A percentile compares a stretch with the other conserved stretches of the same genome.
Evolutionary conservation across 2,113 vertebrate species (phyloP).

Genomic region (Sturnus vulgaris): DNA sequence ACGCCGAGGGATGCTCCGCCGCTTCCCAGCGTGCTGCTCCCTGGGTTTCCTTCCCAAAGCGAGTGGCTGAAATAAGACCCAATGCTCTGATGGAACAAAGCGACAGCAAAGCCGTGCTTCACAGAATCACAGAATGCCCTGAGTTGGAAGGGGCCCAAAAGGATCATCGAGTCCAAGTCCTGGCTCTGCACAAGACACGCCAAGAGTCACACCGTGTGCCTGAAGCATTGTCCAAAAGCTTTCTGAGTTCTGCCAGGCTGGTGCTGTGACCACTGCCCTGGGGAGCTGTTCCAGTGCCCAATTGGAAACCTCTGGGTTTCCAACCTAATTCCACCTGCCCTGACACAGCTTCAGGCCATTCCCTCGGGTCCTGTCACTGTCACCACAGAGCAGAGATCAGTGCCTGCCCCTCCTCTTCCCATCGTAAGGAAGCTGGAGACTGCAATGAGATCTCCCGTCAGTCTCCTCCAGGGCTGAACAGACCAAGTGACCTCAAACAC

Average conservation of each 20-base stretch:
- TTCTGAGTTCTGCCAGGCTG: not conserved
- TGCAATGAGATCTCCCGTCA: not conserved
- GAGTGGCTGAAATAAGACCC: not conserved
- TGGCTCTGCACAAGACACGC: not conserved
- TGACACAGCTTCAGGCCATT: not conserved
- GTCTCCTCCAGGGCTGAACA: not conserved
- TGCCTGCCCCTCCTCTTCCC: not conserved
- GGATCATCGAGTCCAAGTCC: not conserved
- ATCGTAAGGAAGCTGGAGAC: accelerated
- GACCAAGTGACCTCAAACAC: not conserved
- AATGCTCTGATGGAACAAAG: accelerated
- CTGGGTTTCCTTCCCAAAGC: not conserved
- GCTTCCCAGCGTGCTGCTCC: accelerated
- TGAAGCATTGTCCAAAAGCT: not conserved
- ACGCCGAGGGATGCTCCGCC: accelerated
- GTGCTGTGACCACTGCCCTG: not conserved
- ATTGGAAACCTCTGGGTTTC: no score
- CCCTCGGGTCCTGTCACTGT: accelerated
- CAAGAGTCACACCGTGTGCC: not conserved
- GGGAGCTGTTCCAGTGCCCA: not conserved
- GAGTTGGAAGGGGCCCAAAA: not conserved
- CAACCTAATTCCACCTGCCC: not conserved
- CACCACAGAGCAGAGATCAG: not conserved
- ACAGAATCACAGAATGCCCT: not conserved
- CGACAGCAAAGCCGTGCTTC: not conserved